Evolutionary conservation across 2,797 vertebrate species (phyloP).

Genomic region (Dryobates pubescens): DNA sequence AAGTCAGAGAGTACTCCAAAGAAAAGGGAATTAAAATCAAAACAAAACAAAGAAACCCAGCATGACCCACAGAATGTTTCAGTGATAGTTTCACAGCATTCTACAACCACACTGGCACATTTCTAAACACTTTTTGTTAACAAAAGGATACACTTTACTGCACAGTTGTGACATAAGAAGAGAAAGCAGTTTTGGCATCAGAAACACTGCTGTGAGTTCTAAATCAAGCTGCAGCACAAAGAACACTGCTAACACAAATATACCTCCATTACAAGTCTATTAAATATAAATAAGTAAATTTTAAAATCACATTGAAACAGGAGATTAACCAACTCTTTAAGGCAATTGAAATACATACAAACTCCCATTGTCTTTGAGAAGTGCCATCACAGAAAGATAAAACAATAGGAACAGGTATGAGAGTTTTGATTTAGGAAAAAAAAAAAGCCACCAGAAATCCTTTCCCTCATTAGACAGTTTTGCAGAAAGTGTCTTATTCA

Average conservation of each 20-base stretch:
- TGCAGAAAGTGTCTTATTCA: background rate
- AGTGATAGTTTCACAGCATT: background rate
- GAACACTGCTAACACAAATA: background rate
- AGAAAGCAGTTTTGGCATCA: background rate
- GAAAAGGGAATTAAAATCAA: background rate
- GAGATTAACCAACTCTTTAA: background rate
- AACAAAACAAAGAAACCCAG: constrained; percentile 18
- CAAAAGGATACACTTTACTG: background rate
- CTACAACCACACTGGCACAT: background rate
- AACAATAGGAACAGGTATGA: background rate
- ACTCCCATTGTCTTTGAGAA: background rate
- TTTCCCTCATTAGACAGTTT: background rate
- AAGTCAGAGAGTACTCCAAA: constrained; percentile 2
- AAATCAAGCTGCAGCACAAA: background rate
- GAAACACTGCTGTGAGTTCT: background rate
- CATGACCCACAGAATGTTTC: background rate
- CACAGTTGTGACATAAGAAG: background rate
- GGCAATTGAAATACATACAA: background rate
- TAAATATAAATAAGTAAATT: background rate
- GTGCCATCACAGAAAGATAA: background rate
- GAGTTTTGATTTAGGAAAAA: background rate
- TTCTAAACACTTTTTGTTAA: constrained; percentile 8
- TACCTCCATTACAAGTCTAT: background rate
- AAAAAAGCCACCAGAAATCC: background rate
- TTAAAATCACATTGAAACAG: background rate